Evolutionary conservation across 1,140 invertebrate species (phyloP), one percentile per base, ranked within the genome.

Genomic region (Onthophagus taurus): DNA sequence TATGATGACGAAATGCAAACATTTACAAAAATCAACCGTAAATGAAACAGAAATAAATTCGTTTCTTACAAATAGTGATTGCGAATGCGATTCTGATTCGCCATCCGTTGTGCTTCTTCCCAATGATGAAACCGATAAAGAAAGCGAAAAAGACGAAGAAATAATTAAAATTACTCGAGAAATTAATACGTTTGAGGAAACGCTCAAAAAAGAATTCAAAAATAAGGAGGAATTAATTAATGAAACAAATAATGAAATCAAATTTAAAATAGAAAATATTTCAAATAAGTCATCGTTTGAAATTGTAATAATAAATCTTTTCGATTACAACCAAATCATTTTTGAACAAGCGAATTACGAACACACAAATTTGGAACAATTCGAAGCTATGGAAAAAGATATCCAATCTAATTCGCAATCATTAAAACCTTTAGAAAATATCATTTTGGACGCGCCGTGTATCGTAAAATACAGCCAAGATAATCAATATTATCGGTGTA

Each of bases 401-500:
- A 50, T 53, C 6, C 38, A 45, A 12, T 6, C 6, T 4, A 7
- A n/a, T 3, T 37, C n/a, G 2, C 6, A 6, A 6, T 6, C 37
- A 11, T 44, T 43, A 35, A 24, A 45, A 1, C 8, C 13, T n/a
- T 19, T 50, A 8, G 11, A 17, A 3, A n/a, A 43, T 29, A 12
- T 31, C 14, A 9, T 33, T 12, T 20, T 37, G 17, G 45, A 37
- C 13, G 5, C 11, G 21, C 20, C 44, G 9, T 52, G 51, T 31
- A 45, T 50, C 16, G 44, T 41, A 9, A 7, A 23, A 13, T 52
- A 29, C 34, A n/a, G n/a, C 2, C 41, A 39, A 9, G 47, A 52
- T 42, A 36, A 45, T 5, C 8, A 8, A 4, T 52, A 48, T 47
- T 52, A 50, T 20, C 13, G 51, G n/a, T n/a, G n/a, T n/a, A n/a